Conservation (phyloP, 2,888 invertebrate species). For the Myathropa florea region DNA sequence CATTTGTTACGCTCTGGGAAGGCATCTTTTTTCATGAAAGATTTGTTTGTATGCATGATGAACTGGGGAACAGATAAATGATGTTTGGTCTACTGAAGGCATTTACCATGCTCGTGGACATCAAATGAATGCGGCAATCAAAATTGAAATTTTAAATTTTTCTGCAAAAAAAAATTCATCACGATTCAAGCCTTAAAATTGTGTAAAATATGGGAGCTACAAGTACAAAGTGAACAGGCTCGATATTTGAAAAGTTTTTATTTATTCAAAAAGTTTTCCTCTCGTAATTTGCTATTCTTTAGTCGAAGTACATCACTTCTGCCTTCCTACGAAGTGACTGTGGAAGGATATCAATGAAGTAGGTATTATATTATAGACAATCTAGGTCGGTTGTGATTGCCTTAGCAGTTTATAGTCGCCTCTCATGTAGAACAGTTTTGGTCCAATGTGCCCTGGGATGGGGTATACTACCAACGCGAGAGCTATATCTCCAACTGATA, state of each 20-base stretch:
- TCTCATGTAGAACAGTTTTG: too few species aligned
- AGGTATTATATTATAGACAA: too few species aligned
- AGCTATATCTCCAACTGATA: too few species aligned
- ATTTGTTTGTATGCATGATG: not conserved
- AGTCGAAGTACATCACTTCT: too few species aligned
- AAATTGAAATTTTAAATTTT: not conserved
- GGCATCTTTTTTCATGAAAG: not conserved
- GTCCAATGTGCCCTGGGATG: too few species aligned
- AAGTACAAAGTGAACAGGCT: too few species aligned
- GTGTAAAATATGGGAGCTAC: not conserved
- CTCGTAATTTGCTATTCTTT: too few species aligned
- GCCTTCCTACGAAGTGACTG: too few species aligned
- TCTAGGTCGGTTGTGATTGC: too few species aligned
- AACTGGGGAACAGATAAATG: slow-evolving; percentile 1
- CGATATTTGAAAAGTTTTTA: not conserved
- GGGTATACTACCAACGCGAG: too few species aligned
- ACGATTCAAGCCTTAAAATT: not conserved
- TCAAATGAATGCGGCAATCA: not conserved
- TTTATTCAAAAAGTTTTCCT: not conserved
- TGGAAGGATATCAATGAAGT: too few species aligned
- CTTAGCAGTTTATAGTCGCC: too few species aligned
- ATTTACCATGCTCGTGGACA: not conserved
- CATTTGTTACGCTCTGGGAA: slow-evolving; percentile 37
- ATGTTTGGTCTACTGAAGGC: slow-evolving; percentile 13
- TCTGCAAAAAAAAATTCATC: not conserved